Base-by-base conservation (phyloP, 92 coral and sea anemone species). In the Porites divaricata region DNA sequence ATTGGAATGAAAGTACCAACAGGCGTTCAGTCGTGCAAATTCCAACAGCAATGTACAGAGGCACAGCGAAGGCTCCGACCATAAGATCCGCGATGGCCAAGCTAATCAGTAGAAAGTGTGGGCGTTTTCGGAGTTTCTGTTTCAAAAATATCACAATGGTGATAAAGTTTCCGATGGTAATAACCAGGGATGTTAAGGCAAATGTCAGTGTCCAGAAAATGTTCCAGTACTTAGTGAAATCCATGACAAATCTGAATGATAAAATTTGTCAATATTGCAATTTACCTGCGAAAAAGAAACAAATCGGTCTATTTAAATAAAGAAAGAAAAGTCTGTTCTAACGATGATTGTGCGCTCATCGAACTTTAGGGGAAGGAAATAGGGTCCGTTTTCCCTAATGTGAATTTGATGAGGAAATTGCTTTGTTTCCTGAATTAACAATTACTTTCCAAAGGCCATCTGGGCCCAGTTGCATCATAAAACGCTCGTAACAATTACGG, bases 21-120 rank as follows among this genome's bases (percentile, higher is more conserved):
- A 58, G 52, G 1, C 2, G 50, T 2, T 75, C 35, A 23, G 45
- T 23, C 11, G 24, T 15, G 70, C 16, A 15, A 66, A 24, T 23
- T 10, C 23, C 23, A 8, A 8, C 6, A 66, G 70, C 14, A 20
- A 24, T 22, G 53, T 19, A 67, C 53, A 68, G 25, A 23, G 84
- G 75, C 10, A 16, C 52, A 8, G 75, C 51, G 10, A 79, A 21
- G 8, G 25, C 48, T 17, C 84, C 75, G 8, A 79, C 75, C 52
- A 79, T 23, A 1, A 79, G 75, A 67, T 79, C 75, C 4, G 66
- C 84, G 10, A 79, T 48, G 19, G 84, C 53, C 65, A 79, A 73
- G 65, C 54, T 79, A 1, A 79, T 79, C n/a, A 79, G 19, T 8
- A 79, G 84, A n/a, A 49, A 79, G 1, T 59, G 51, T 4, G 48